A percentile compares a stretch with the other conserved stretches of the same genome.
These are phyloP conservation scores for Trissoscelio sp. DNA, from an alignment of 2,888 invertebrate species.

Conservation along the genomic window DNA sequence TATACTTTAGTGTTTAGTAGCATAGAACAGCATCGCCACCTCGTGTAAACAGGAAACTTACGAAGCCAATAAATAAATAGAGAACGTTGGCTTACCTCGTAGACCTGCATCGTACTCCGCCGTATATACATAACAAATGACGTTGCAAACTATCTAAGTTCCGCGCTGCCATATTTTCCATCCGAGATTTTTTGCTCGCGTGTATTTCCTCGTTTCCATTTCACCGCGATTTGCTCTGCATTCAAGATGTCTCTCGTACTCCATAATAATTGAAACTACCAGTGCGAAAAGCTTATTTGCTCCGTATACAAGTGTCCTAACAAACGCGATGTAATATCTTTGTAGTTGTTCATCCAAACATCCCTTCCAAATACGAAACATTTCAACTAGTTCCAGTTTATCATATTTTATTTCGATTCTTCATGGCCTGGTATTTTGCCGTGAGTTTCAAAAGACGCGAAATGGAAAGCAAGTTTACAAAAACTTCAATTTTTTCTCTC, in stretches of 20 bases:
- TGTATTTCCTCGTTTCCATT: slow-evolving; percentile 48
- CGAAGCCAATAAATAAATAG: slow-evolving; percentile 74
- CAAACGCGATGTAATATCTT: slow-evolving; percentile 31
- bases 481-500: neutral
- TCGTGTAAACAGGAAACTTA: slow-evolving; percentile 70
- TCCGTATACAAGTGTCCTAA: slow-evolving; percentile 16
- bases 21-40: slow-evolving; percentile 36
- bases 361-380: slow-evolving; percentile 22
- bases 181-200: slow-evolving; percentile 42
- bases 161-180: slow-evolving; percentile 68
- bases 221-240: slow-evolving; percentile 27
- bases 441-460: slow-evolving; percentile 4
- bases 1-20: slow-evolving; percentile 21
- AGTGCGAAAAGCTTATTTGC: slow-evolving; percentile 44
- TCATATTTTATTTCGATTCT: slow-evolving; percentile 35
- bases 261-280: slow-evolving; percentile 43
- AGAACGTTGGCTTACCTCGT: slow-evolving; percentile 33
- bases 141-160: slow-evolving; percentile 73
- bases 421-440: slow-evolving; percentile 3
- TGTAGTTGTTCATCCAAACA: slow-evolving; percentile 29
- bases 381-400: slow-evolving; percentile 26
- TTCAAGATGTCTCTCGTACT: slow-evolving; percentile 24
- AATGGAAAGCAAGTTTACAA: slow-evolving; percentile 7
- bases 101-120: slow-evolving; percentile 16
- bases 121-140: slow-evolving; percentile 68